Percentiles rank a stretch among this genome's conserved stretches.
Conservation (phyloP, 2,113 vertebrate genomes). For the Rhineura floridana region DNA sequence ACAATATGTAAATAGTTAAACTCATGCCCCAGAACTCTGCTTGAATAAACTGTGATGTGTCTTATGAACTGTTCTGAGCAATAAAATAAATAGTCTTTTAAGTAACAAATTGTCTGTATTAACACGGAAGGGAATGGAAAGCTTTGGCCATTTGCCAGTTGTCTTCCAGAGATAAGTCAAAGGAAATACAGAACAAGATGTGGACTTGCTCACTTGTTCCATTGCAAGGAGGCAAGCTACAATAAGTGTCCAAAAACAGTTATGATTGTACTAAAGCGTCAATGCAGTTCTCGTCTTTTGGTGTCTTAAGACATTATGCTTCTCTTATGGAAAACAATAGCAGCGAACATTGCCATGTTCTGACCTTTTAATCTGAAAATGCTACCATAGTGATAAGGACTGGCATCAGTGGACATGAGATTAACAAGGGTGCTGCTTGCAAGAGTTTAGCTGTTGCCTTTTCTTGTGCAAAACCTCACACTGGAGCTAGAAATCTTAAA, state of each 20-base stretch:
- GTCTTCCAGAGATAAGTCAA: conserved; percentile 35
- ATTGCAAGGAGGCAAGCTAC: background rate
- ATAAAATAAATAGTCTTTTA: conserved; percentile 63
- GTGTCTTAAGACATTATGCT: background rate
- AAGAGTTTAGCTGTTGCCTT: background rate
- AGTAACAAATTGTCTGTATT: conserved; percentile 52
- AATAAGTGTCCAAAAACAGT: background rate
- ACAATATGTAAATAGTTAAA: conserved; percentile 49
- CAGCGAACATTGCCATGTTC: background rate
- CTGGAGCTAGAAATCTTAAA: background rate
- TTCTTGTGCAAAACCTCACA: background rate
- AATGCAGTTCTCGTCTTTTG: background rate
- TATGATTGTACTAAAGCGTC: background rate
- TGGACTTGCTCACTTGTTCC: conserved; percentile 9
- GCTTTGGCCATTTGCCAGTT: conserved; percentile 2
- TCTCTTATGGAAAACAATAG: background rate
- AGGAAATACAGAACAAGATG: conserved; percentile 3
- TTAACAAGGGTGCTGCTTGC: background rate
- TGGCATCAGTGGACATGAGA: background rate
- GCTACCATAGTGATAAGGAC: background rate
- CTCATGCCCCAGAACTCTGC: conserved; percentile 38
- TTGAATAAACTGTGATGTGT: conserved; percentile 62
- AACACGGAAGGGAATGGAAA: conserved; percentile 41
- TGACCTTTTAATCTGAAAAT: background rate
- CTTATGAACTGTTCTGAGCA: conserved; percentile 59